These are phyloP conservation scores for Dasyprocta punctata DNA, from an alignment of 2,113 vertebrate species.

Conservation along the genomic window DNA sequence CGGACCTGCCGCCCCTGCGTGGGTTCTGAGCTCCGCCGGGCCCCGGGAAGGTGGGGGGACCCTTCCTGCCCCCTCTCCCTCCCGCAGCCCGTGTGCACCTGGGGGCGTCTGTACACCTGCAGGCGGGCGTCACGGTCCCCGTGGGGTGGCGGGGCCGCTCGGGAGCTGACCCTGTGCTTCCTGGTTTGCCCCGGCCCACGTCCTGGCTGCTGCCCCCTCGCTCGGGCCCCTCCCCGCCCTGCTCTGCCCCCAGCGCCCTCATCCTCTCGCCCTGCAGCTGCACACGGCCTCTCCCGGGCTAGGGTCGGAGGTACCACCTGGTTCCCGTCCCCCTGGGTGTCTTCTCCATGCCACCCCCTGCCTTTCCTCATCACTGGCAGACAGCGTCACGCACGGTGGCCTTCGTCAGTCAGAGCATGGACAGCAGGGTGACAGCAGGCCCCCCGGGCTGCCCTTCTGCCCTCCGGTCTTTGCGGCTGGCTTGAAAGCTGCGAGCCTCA, in stretches of 20 bases:
- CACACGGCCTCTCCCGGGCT: neutral
- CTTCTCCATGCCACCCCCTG: neutral
- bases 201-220: neutral
- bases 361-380: neutral
- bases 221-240: neutral
- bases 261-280: neutral
- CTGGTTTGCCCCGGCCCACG: neutral
- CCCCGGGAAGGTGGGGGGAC: neutral
- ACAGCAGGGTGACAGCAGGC: neutral
- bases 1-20: accelerated
- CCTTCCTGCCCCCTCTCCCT: neutral
- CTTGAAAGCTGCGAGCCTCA: neutral
- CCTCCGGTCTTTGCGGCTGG: neutral
- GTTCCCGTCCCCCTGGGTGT: neutral
- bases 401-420: neutral
- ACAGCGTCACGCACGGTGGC: neutral
- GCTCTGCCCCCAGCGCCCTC: neutral
- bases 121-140: accelerated
- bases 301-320: neutral
- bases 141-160: too few species aligned
- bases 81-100: neutral
- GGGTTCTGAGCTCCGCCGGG: neutral
- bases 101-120: neutral
- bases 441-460: neutral
- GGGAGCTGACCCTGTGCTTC: neutral